Base-by-base conservation (phyloP, 2,888 invertebrate genomes). In the Harpagoxenus sublaevis region DNA sequence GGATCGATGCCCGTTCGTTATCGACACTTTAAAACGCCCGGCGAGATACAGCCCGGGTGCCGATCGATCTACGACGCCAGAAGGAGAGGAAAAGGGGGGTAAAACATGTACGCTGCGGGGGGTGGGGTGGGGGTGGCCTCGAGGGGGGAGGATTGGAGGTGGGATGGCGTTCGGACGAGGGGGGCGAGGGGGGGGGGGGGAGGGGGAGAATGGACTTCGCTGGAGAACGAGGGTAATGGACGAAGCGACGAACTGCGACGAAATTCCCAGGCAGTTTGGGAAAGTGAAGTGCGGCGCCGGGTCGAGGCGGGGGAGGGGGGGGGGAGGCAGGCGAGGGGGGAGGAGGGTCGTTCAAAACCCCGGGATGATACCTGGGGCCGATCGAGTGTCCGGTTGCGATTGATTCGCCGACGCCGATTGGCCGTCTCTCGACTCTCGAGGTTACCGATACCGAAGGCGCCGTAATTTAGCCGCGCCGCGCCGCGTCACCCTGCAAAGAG, bases 371-470 rank as follows among this genome's bases (percentile, higher is more conserved):
- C 9, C 28, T 48, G 28, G 45, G 63, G 39, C 42, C 62, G 66
- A 60, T 65, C 23, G 45, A n/a, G n/a, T 18, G 48, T 53, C 42
- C 45, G 39, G 45, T 18, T 68, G 66, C 77, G 78, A 89, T 87
- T 89, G 89, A 88, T 89, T 89, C 85, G 79, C 62, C 79, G 77
- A 84, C 83, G 84, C 74, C 84, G 87, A 89, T 89, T 87, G 86
- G 87, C 74, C 89, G 84, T 75, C 86, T n/a, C n/a, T n/a, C n/a
- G n/a, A n/a, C n/a, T n/a, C n/a, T 83, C 85, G 73, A 84, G 84
- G 84, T 86, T 89, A 84, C 82, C 86, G 86, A 87, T 89, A 86
- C 84, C 39, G 84, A 73, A 82, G 71, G 45, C 73, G 0, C 83
- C 68, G 83, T 89, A 89, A 89, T 89, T 89, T 89, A 86, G 85